Evolutionary conservation across 2,888 invertebrate genomes (phyloP).

Genomic region (Epirrhoe tristata): DNA sequence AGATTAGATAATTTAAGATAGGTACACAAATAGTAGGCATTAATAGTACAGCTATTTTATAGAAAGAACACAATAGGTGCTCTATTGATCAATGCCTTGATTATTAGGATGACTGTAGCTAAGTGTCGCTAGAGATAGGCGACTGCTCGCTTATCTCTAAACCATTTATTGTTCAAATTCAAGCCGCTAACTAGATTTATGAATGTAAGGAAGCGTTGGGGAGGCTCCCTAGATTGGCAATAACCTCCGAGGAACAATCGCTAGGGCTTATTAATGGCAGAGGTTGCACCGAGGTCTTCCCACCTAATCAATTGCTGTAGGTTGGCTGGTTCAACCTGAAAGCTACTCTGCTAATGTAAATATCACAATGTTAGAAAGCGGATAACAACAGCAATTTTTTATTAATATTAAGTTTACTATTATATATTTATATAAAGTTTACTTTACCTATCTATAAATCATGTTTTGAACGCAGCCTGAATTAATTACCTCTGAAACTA

Average conservation of each 20-base stretch:
- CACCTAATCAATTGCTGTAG: constrained; percentile 60
- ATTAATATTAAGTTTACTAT: no score
- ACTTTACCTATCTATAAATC: no score
- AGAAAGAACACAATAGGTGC: no score
- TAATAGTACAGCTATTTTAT: no score
- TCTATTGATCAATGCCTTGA: no score
- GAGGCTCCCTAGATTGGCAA: constrained; percentile 41
- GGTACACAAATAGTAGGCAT: no score
- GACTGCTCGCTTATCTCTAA: neutral
- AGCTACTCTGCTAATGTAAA: neutral
- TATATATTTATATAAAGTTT: no score
- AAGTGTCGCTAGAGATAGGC: neutral
- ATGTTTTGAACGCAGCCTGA: no score
- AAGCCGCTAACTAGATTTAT: constrained; percentile 22
- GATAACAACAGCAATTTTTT: no score
- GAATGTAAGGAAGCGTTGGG: constrained; percentile 28
- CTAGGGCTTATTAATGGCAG: constrained; percentile 55
- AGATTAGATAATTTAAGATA: no score
- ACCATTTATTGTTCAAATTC: constrained; percentile 24
- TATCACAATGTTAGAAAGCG: neutral
- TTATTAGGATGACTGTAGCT: no score
- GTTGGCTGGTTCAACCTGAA: constrained; percentile 9
- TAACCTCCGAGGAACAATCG: constrained; percentile 37
- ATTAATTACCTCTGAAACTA: no score
- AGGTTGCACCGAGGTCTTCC: constrained; percentile 54